Evolutionary conservation across 35 echinoderm and acorn worm species (phyloP).

Genomic region (Apostichopus japonicus): DNA sequence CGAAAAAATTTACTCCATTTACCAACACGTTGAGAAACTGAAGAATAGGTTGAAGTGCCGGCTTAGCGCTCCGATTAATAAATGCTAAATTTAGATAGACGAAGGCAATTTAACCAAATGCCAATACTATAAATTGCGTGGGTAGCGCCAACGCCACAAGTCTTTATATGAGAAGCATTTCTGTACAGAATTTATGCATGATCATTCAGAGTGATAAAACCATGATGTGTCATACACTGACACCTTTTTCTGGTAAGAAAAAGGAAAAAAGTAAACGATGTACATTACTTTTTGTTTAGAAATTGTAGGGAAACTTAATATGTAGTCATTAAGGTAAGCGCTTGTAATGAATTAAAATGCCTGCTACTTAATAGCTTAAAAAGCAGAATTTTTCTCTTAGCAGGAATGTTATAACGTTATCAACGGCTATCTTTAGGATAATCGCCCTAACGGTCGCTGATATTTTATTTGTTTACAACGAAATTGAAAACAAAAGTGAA

Average conservation of each 20-base stretch:
- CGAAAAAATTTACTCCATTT: constrained; percentile 42
- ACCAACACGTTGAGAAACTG: constrained; percentile 34
- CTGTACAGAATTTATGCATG: constrained; percentile 7
- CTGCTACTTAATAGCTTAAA: no score
- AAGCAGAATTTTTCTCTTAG: no score
- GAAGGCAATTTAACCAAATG: constrained; percentile 17
- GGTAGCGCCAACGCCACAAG: constrained; percentile 18
- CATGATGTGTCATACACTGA: not conserved
- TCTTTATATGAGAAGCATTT: not conserved
- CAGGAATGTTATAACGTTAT: no score
- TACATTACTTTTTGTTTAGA: not conserved
- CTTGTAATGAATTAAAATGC: no score
- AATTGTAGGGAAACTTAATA: no score
- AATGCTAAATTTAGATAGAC: constrained; percentile 43
- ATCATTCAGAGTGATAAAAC: not conserved
- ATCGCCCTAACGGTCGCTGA: no score
- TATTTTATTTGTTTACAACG: no score
- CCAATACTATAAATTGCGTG: constrained; percentile 41
- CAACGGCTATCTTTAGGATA: no score
- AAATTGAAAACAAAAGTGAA: no score
- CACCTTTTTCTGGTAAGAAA: not conserved
- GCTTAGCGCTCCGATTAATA: constrained; percentile 46
- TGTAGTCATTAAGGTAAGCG: no score
- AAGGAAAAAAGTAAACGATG: not conserved
- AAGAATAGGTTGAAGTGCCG: constrained; percentile 29